Evolutionary conservation across 2,797 vertebrate genomes (phyloP), one percentile per base, ranked within the genome.

Genomic region (Potorous gilbertii): DNA sequence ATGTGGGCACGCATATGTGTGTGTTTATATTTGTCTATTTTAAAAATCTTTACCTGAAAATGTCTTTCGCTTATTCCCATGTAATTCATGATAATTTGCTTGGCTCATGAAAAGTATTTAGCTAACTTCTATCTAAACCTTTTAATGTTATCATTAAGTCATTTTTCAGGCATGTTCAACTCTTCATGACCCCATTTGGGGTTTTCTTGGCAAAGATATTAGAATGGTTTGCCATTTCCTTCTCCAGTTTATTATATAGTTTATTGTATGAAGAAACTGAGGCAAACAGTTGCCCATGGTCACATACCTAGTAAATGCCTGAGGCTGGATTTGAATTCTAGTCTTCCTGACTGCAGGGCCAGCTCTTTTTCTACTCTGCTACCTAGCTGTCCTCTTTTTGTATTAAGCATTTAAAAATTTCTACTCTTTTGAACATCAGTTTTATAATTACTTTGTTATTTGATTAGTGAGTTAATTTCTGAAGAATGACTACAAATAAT

Each of bases 401-500:
- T 21, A 24, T 40, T 81, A 81, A 40, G 21, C 18, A 46, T 46
- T 81, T 81, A 3, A 40, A 81, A 81, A 24, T 10, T 2, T 81
- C 18, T 81, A 46, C 18, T 81, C 21, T 81, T 81, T 81, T 81
- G n/a, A 21, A 46, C 1, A 81, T 74, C 16, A 40, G 8, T 21
- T 81, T 81, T 81, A 10, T 81, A 74, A 74, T 16, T 40, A 21
- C 1, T 40, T 81, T 81, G n/a, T 81, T 81, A 46, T 21, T 40
- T 46, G n/a, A 74, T 8, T 40, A 74, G 18, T 74, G n/a, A 81
- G 66, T 74, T 54, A 29, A 87, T 91, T 95, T 92, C 92, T 29
- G 59, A 52, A 94, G 55, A 91, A 92, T 52, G 21, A 56, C 40
- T 90, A 11, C 59, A 95, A 87, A 40, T 92, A 50, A 34, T 91